A percentile compares a stretch with the other conserved stretches of the same genome.
These are phyloP conservation scores for Laticauda laticaudata DNA, from an alignment of 2,113 vertebrate genomes.

Conservation along the genomic window DNA sequence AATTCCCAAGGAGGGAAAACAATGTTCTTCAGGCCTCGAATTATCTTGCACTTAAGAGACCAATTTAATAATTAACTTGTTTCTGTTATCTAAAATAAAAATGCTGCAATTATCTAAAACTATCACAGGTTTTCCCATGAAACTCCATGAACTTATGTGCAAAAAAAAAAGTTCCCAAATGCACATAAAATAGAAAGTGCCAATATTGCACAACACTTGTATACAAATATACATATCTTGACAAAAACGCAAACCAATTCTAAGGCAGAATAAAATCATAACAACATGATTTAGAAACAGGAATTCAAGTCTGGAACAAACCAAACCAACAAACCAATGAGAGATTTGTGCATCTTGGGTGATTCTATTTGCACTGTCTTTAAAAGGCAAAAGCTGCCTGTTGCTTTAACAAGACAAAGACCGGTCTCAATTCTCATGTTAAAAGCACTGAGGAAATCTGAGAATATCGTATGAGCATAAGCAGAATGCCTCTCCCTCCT, in stretches of 20 bases:
- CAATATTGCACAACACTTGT: not conserved
- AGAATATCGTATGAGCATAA: not conserved
- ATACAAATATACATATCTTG: not conserved
- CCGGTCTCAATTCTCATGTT: no score
- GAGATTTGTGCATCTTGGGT: not conserved
- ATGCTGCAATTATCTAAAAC: not conserved
- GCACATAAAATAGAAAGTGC: not conserved
- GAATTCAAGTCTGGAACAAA: not conserved
- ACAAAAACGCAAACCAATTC: not conserved
- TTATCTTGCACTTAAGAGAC: not conserved
- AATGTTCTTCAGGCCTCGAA: not conserved
- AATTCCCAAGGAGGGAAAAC: not conserved
- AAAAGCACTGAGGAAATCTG: no score
- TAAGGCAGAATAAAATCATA: not conserved
- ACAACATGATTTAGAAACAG: not conserved
- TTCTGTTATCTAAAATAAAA: not conserved
- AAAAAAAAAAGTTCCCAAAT: not conserved
- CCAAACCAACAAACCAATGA: not conserved
- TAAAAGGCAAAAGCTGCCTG: not conserved
- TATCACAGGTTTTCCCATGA: not conserved
- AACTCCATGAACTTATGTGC: not conserved
- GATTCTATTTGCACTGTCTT: not conserved
- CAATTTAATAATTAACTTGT: not conserved
- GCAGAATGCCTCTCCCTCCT: not conserved
- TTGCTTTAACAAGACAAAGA: no score